Evolutionary conservation across 2,113 vertebrate genomes (phyloP), one percentile per base, ranked within the genome.

Genomic region (Tetrax tetrax): DNA sequence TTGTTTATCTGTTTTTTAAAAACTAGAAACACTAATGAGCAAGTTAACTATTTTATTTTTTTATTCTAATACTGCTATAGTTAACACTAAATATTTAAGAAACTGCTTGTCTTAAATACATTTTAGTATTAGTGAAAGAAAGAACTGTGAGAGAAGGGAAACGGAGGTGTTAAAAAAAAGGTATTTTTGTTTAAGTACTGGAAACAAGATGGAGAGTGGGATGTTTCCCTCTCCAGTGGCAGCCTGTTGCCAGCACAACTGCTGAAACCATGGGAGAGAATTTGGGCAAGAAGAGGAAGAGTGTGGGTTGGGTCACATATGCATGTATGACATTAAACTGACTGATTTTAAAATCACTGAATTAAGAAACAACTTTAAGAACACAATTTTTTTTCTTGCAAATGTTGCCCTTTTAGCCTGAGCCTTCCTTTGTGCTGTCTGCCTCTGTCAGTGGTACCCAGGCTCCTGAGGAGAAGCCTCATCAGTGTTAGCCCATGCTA

Each of bases 401-500:
- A 38, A 48, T 6, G 7, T 47, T 37, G 27, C 37, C 35, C 75
- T 60, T 20, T 38, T 48, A 43, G 11, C 33, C 33, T 9, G 16
- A 28, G 7, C 28, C 27, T 35, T 31, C 48, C 54, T 59, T 35
- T 64, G 18, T 2, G 2, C 76, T 91, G 57, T 56, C 38, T 25
- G 3, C 9, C 38, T 66, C 61, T 82, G 66, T 25, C 48, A 21
- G 75, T 3, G 23, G n/a, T 9, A 31, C 37, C 75, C 61, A 35
- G 68, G 29, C 51, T 75, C 24, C 56, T 4, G 6, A 33, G 66
- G 31, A 38, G 33, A 5, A 0, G 0, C 1, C 66, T 83, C 23
- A 5, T 4, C 5, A 0, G 21, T 72, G 64, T 13, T 50, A 12
- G 7, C 41, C 27, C 8, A 8, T 69, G 33, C 35, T 53, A 4